Conservation (phyloP, 2,888 invertebrate species). For the Sycophila texana region DNA sequence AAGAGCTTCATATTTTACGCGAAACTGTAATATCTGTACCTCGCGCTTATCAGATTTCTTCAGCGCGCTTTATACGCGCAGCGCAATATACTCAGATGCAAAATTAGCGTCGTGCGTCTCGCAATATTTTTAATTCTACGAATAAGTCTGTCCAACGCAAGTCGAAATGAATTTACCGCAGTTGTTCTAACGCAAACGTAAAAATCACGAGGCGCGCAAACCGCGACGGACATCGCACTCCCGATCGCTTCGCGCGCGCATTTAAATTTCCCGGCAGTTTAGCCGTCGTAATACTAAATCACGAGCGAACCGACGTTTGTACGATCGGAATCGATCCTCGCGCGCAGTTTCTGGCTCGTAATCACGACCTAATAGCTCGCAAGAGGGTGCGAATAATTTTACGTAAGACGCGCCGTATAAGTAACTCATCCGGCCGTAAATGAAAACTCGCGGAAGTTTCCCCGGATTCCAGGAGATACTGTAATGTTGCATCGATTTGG, state of each 20-base stretch:
- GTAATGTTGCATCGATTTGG: constrained; percentile 32
- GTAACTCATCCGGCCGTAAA: constrained; percentile 18
- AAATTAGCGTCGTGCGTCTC: neutral
- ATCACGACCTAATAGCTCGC: constrained; percentile 36
- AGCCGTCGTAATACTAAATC: constrained; percentile 39
- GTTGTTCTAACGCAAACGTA: constrained; percentile 33
- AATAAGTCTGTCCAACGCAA: constrained; percentile 12
- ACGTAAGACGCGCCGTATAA: constrained; percentile 26
- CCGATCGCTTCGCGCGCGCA: constrained; percentile 7
- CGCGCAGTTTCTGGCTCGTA: neutral
- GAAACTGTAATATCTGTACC: constrained; percentile 1
- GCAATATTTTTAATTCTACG: constrained; percentile 27
- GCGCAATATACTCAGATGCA: neutral
- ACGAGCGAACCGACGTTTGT: constrained; percentile 8
- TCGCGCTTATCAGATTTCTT: neutral
- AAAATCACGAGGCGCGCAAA: constrained; percentile 21
- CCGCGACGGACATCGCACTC: neutral
- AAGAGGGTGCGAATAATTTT: constrained; percentile 47
- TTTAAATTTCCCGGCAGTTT: constrained; percentile 24
- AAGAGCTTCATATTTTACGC: neutral
- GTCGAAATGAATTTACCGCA: constrained; percentile 38
- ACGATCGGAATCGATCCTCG: constrained; percentile 41
- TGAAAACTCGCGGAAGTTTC: constrained; percentile 8
- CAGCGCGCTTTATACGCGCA: neutral
- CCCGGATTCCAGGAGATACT: constrained; percentile 1